Evolutionary conservation across 2,113 vertebrate genomes (phyloP).

Genomic region (Ctenodactylus gundi): DNA sequence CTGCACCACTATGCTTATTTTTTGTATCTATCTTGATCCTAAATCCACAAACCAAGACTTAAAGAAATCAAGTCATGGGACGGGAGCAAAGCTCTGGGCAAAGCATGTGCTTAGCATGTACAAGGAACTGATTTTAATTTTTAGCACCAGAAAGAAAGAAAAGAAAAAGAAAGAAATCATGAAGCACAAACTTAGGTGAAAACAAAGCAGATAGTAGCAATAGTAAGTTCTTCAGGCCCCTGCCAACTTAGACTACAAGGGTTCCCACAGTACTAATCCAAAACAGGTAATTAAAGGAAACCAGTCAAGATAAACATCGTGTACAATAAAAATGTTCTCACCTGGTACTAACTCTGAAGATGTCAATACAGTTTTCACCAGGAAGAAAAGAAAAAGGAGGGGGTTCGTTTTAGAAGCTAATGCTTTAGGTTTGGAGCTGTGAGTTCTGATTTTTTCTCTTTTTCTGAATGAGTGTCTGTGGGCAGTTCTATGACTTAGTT

Average conservation of each 20-base stretch:
- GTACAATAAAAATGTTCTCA: constrained; percentile 30
- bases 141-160: no score
- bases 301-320: constrained; percentile 33
- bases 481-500: neutral
- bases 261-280: constrained; percentile 15
- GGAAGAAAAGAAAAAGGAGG: neutral
- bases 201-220: neutral
- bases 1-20: no score
- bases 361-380: neutral
- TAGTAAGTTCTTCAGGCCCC: neutral
- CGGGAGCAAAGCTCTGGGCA: neutral
- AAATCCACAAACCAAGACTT: neutral
- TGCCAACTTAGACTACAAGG: neutral
- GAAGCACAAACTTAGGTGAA: neutral
- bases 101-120: neutral
- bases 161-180: neutral
- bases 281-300: constrained; percentile 47
- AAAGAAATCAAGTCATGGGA: neutral
- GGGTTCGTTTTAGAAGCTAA: neutral
- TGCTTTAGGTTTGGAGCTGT: neutral
- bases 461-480: neutral
- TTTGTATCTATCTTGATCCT: neutral
- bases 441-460: neutral
- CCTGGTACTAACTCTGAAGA: constrained; percentile 14
- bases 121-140: neutral